Evolutionary conservation across 2,797 vertebrate species (phyloP).

Genomic region (Schizothorax lantsangensis): DNA sequence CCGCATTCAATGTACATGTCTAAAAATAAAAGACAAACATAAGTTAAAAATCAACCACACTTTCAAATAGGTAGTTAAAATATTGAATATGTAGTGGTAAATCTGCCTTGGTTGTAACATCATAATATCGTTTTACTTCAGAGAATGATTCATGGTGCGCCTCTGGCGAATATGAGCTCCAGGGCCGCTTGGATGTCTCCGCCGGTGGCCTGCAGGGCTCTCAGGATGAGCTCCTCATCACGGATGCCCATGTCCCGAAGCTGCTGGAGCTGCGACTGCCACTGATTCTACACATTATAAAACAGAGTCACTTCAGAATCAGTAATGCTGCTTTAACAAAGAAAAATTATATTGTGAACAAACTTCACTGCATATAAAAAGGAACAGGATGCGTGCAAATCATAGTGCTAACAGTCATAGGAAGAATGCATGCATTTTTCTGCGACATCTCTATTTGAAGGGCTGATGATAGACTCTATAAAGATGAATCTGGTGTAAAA

Average conservation of each 20-base stretch:
- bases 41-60: slow-evolving; percentile 6
- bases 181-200: slow-evolving; percentile 89
- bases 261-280: slow-evolving; percentile 89
- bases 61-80: slow-evolving; percentile 3
- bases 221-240: slow-evolving; percentile 84
- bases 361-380: neutral
- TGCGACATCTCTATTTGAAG: neutral
- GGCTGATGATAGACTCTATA: neutral
- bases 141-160: slow-evolving; percentile 68
- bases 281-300: slow-evolving; percentile 78
- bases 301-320: neutral
- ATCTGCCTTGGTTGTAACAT: neutral
- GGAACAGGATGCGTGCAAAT: neutral
- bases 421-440: neutral
- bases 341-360: neutral
- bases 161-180: slow-evolving; percentile 89
- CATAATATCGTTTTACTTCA: neutral
- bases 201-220: slow-evolving; percentile 86
- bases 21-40: neutral
- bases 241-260: slow-evolving; percentile 89
- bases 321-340: neutral
- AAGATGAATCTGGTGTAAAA: neutral
- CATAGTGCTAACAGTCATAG: neutral
- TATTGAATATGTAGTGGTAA: slow-evolving; percentile 11
- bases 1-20: neutral